phyloP scores from a whole-genome alignment of 92 coral and sea anemone species.

The Zoanthus solanderi region DNA sequence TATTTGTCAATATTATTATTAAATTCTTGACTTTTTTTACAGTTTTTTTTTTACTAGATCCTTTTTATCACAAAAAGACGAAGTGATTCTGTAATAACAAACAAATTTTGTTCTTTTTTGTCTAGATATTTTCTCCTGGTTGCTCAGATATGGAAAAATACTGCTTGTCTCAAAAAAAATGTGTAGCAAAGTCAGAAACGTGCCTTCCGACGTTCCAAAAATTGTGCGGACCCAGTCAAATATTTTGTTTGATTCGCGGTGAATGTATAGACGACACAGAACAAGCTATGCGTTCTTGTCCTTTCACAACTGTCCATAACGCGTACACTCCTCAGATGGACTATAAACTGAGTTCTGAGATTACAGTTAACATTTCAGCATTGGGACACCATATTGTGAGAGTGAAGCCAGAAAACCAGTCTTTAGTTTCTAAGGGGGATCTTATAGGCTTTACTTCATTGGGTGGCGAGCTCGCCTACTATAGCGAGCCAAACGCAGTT shows the following conservation, averaged over 20 bases:
- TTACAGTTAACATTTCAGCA: slow-evolving; percentile 55
- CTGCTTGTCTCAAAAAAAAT: slow-evolving; percentile 74
- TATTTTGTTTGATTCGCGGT: slow-evolving; percentile 70
- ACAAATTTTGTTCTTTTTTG: not conserved
- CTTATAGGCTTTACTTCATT: slow-evolving; percentile 83
- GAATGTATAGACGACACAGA: slow-evolving; percentile 70
- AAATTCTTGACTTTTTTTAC: no score
- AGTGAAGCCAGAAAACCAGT: slow-evolving; percentile 58
- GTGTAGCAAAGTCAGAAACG: slow-evolving; percentile 47
- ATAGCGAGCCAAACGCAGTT: slow-evolving; percentile 45
- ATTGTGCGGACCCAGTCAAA: slow-evolving; percentile 57
- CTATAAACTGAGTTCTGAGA: slow-evolving; percentile 75
- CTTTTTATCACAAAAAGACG: not conserved
- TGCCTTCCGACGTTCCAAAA: slow-evolving; percentile 55
- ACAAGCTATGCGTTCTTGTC: slow-evolving; percentile 63
- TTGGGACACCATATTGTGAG: slow-evolving; percentile 82
- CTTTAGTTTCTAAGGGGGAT: slow-evolving; percentile 69
- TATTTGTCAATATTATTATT: no score
- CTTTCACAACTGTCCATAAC: slow-evolving; percentile 60
- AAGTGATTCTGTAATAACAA: not conserved
- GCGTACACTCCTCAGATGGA: slow-evolving; percentile 71
- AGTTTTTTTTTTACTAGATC: no score
- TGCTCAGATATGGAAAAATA: slow-evolving; percentile 69
- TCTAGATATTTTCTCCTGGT: slow-evolving; percentile 73
- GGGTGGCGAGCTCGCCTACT: slow-evolving; percentile 80